Conservation (phyloP, 1,140 invertebrate species). For the Pseudomyrmex cubaensis region DNA sequence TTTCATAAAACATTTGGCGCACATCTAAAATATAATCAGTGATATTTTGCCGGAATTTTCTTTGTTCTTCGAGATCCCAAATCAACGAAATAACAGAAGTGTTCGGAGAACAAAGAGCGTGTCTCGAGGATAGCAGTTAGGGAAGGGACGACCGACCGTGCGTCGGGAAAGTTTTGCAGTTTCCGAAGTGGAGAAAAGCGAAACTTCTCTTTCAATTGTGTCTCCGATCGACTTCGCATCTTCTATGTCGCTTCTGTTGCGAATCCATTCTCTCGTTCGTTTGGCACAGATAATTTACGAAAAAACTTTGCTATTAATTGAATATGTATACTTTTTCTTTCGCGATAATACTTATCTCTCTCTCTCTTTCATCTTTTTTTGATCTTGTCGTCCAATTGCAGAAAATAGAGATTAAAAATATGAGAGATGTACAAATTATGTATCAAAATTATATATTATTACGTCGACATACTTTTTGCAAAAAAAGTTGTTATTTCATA, state of each 20-base stretch:
- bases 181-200: conserved; percentile 45
- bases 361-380: conserved; percentile 7
- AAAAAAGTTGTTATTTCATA: no score
- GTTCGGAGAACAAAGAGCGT: conserved; percentile 61
- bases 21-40: conserved; percentile 62
- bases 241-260: not conserved
- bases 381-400: not conserved
- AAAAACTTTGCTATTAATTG: conserved; percentile 71
- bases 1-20: conserved; percentile 40
- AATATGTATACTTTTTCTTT: conserved; percentile 29
- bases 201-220: conserved; percentile 51
- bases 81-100: conserved; percentile 18
- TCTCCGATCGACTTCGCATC: conserved; percentile 37
- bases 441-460: no score
- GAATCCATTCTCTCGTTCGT: conserved; percentile 12
- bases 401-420: conserved; percentile 13
- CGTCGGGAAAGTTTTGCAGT: conserved; percentile 54
- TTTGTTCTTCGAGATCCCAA: conserved; percentile 32
- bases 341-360: conserved; percentile 7
- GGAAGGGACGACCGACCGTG: not conserved
- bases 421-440: no score
- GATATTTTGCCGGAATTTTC: conserved; percentile 53
- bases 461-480: no score
- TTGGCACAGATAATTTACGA: conserved; percentile 10
- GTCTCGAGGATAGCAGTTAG: conserved; percentile 33